Conservation (phyloP, 2,113 vertebrate genomes). For the Tringa solitaria region DNA sequence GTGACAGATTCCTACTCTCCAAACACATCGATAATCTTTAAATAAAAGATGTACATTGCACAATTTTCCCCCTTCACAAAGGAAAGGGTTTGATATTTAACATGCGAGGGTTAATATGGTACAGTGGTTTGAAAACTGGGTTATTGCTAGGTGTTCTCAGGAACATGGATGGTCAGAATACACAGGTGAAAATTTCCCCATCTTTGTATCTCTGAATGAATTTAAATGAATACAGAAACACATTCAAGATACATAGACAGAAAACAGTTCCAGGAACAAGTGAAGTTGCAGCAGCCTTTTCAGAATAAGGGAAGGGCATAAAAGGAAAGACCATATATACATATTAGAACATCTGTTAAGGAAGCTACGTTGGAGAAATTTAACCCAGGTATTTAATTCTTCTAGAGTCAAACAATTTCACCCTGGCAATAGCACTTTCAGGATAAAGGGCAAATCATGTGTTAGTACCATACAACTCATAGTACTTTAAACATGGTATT, state of each 20-base stretch:
- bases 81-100: background rate
- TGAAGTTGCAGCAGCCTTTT: background rate
- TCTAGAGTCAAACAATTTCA: background rate
- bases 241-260: background rate
- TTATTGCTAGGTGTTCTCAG: background rate
- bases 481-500: background rate
- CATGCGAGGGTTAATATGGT: background rate
- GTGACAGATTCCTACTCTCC: background rate
- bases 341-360: background rate
- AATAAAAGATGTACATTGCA: background rate
- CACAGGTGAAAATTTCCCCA: background rate
- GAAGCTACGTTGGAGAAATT: background rate
- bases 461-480: background rate
- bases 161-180: background rate
- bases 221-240: background rate
- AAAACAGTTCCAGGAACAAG: background rate
- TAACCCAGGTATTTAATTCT: background rate
- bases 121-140: background rate
- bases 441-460: background rate
- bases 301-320: background rate
- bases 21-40: background rate
- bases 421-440: background rate
- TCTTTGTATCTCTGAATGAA: background rate
- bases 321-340: background rate
- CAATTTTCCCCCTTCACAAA: background rate